Conservation (phyloP, 2,797 vertebrate genomes). For the Mormyrops boulengeri region DNA sequence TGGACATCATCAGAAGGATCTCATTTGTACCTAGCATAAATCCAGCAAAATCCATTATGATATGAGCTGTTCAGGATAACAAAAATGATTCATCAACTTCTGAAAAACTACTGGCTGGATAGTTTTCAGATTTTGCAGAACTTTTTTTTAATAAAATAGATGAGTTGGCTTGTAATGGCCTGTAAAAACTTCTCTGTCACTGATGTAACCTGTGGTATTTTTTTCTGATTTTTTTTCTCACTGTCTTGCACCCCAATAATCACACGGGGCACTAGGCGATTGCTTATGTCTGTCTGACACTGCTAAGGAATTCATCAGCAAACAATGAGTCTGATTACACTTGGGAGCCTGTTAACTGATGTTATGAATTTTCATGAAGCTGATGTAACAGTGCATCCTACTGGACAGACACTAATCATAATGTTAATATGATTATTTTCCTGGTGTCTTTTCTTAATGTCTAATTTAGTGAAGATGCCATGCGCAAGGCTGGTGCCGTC, state of each 20-base stretch:
- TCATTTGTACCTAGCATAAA: background rate
- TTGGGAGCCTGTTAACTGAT: background rate
- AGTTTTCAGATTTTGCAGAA: background rate
- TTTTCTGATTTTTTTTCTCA: background rate
- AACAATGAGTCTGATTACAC: background rate
- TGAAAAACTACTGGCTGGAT: background rate
- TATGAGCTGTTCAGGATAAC: background rate
- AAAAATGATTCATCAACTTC: background rate
- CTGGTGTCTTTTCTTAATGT: background rate
- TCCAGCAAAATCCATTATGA: background rate
- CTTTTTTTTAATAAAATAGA: background rate
- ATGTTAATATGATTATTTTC: background rate
- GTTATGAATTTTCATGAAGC: background rate
- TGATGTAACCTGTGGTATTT: background rate
- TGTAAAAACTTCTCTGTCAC: background rate
- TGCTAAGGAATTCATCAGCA: background rate
- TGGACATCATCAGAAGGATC: background rate
- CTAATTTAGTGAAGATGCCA: constrained; percentile 80
- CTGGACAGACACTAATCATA: background rate
- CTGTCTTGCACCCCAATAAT: background rate
- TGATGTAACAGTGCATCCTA: background rate
- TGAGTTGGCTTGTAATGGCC: background rate
- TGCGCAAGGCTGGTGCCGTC: constrained; percentile 89
- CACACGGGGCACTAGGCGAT: background rate
- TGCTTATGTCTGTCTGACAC: background rate